Evolutionary conservation across 2,797 vertebrate species (phyloP), one percentile per base, ranked within the genome.

Genomic region (Halcyon leucocephala): DNA sequence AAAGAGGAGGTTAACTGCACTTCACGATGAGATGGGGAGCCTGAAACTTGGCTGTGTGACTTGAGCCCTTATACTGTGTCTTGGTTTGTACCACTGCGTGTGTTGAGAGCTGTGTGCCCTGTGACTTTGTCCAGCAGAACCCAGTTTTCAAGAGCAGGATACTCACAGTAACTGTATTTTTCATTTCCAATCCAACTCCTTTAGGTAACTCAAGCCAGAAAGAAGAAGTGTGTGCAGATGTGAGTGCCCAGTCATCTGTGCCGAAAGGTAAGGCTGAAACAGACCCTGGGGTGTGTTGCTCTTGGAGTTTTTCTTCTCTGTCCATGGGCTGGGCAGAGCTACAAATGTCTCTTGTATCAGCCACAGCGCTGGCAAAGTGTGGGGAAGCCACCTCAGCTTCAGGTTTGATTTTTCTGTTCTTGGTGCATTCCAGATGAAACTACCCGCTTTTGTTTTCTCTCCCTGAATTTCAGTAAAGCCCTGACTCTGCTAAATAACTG

Each of bases 231-330:
- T 5, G 7, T 10, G 19, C 9, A 77, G 87, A 55, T 39, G 8
- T 1, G 1, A 39, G 33, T 35, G 37, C 21, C 39, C 2, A 1
- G 19, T 15, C 41, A 1, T 5, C 83, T 35, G 46, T 46, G 55
- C 42, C 21, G 0, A 58, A 54, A 96, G 95, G 96, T 97, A 76
- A 95, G 91, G 20, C 85, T 82, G 81, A 35, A 42, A 25, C 16
- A 90, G 52, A 22, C 33, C n/a, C 35, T 44, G 54, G 18, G 25
- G 10, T 35, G 26, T 78, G 55, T 2, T 21, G 35, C 21, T 64
- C 55, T 51, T 77, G 29, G 41, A 35, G 14, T 49, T 82, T 37
- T 10, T 55, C 20, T 41, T 54, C 65, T 77, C 55, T 83, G 21
- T 29, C 10, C 0, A 0, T 49, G 51, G 19, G 25, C 51, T 60